phyloP scores from a whole-genome alignment of 2,113 vertebrate genomes.

The Hyperopisus bebe region DNA sequence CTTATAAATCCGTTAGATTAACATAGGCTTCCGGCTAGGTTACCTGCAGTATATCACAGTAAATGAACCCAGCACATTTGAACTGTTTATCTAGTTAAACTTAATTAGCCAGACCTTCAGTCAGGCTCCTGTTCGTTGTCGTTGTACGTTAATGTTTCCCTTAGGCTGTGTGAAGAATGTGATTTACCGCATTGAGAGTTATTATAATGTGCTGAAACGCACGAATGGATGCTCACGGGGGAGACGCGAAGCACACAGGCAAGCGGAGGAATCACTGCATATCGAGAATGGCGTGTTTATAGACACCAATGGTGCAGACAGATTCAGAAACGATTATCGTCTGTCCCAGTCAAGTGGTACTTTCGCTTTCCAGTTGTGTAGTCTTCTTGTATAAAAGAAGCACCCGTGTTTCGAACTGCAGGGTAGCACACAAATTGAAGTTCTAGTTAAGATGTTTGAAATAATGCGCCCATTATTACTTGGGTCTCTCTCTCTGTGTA shows the following conservation, averaged over 20 bases:
- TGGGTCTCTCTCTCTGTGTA: background rate
- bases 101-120: background rate
- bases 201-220: slow-evolving; percentile 13
- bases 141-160: background rate
- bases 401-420: background rate
- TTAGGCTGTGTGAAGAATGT: background rate
- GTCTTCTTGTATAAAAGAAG: background rate
- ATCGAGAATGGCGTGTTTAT: background rate
- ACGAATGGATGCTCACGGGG: background rate
- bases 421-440: background rate
- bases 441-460: background rate
- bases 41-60: background rate
- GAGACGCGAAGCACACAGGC: background rate
- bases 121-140: background rate
- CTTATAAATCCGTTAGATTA: background rate
- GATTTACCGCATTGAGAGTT: background rate
- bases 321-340: background rate
- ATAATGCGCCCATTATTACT: background rate
- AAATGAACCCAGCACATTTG: slow-evolving; percentile 11
- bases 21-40: background rate
- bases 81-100: slow-evolving; percentile 14
- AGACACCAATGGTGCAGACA: no score
- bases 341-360: background rate
- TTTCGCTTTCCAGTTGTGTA: background rate
- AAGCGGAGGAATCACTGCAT: background rate